Evolutionary conservation across 2,888 invertebrate genomes (phyloP).

Genomic region (Dynastes hyllus): DNA sequence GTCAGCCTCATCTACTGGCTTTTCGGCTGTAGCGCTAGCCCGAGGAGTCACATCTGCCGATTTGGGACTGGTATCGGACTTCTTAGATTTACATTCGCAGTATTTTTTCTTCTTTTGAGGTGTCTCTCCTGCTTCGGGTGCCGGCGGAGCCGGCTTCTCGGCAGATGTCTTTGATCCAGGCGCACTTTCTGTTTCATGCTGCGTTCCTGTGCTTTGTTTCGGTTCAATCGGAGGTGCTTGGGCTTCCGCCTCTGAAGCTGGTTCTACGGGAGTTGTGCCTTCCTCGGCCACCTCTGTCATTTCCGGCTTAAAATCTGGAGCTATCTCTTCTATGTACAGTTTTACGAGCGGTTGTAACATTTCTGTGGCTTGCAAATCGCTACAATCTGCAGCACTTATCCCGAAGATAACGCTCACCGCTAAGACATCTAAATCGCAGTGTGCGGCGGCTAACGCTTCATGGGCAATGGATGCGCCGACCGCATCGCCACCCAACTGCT

Average conservation of each 20-base stretch:
- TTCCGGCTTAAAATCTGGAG: background rate
- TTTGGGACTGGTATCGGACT: too few species aligned
- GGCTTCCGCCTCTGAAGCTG: background rate
- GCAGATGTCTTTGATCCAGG: background rate
- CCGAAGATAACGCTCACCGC: slow-evolving; percentile 95
- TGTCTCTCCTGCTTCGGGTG: too few species aligned
- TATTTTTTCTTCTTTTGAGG: too few species aligned
- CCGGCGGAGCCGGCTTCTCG: too few species aligned
- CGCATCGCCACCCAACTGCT: slow-evolving; percentile 84
- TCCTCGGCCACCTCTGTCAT: background rate
- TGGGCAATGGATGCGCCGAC: slow-evolving; percentile 84
- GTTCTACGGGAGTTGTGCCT: background rate
- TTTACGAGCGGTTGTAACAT: slow-evolving; percentile 15
- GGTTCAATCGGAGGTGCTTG: background rate
- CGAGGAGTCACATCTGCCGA: too few species aligned
- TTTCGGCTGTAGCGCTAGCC: too few species aligned
- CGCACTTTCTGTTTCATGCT: background rate
- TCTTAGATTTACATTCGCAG: too few species aligned
- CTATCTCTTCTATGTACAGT: background rate
- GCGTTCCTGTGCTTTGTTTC: background rate
- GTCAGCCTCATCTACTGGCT: too few species aligned
- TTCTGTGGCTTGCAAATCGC: background rate
- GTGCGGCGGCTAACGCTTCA: slow-evolving; percentile 87
- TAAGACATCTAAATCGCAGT: slow-evolving; percentile 90
- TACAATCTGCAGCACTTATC: slow-evolving; percentile 58